Base-by-base conservation (phyloP, 2,888 invertebrate genomes). In the Latrodectus hesperus region DNA sequence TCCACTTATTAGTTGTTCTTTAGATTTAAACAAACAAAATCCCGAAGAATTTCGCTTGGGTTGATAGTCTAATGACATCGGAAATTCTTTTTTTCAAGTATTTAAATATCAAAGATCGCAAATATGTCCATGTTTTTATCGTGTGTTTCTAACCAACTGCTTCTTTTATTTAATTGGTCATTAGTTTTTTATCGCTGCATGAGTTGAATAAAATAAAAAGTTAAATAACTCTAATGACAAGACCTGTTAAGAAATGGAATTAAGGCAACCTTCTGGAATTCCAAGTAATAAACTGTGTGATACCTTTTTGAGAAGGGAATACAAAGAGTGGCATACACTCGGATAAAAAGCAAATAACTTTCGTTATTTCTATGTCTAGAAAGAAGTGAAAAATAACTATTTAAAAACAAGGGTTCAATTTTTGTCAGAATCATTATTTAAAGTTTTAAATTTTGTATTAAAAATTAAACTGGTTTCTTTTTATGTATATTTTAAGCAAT, bases 11-110 rank as follows among this genome's bases (percentile, higher is more conserved):
- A 67, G 73, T 17, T 81, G 49, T 64, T 80, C 52, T 51, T 64
- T n/a, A 22, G n/a, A 77, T 73, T 73, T 64, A 80, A 70, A 83
- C 51, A 71, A 83, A 76, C 71, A 71, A 83, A 76, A 71, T n/a
- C n/a, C n/a, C 14, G 52, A 76, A 76, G 71, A 60, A 75, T 83
- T 71, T 68, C 55, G 51, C 70, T 52, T 26, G 65, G 71, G 76
- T 72, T 77, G 76, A 83, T 71, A 68, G 64, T 49, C 49, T 83
- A 77, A 83, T 76, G 83, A 83, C 71, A 83, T 65, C 67, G 16
- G 72, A 70, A 65, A 77, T 83, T 71, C 52, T 10, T 22, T 76
- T 83, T 83, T 64, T 71, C 6, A 12, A n/a, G 52, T 71, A 51
- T 17, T 38, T 79, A 12, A 78, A 68, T 38, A 38, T 38, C 38